These are phyloP conservation scores for Eupithecia insigniata DNA, from an alignment of 2,888 invertebrate genomes.

Conservation along the genomic window DNA sequence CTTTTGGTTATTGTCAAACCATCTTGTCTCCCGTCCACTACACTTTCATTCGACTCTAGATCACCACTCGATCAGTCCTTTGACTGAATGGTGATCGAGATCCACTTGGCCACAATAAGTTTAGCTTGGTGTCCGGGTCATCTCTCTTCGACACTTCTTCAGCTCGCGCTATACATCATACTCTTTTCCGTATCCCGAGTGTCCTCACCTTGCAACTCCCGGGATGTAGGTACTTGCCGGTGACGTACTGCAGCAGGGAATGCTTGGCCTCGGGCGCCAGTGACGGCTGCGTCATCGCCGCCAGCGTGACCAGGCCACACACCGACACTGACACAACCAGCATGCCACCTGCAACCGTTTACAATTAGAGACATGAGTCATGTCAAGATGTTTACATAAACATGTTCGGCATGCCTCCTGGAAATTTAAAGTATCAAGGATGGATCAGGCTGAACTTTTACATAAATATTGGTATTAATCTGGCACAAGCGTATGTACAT, in stretches of 20 bases:
- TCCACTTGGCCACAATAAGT: too few relatives aligned
- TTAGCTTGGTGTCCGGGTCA: too few relatives aligned
- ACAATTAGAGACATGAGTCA: neutral
- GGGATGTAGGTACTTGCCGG: conserved; percentile 94
- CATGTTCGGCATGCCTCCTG: neutral
- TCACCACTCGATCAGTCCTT: too few relatives aligned
- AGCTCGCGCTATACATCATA: too few relatives aligned
- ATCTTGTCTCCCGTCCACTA: too few relatives aligned
- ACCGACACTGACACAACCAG: conserved; percentile 95
- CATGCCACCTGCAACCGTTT: conserved; percentile 88
- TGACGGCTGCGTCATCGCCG: conserved; percentile 95
- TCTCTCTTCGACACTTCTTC: too few relatives aligned
- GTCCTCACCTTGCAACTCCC: conserved; percentile 89
- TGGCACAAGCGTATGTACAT: neutral
- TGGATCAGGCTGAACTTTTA: too few relatives aligned
- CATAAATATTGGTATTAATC: neutral
- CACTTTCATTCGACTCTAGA: too few relatives aligned
- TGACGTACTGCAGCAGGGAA: conserved; percentile 94
- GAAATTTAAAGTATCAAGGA: neutral
- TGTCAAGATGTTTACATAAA: too few relatives aligned
- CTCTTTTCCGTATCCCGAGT: too few relatives aligned
- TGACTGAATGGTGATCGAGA: too few relatives aligned
- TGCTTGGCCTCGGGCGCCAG: conserved; percentile 95
- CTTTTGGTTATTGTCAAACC: too few relatives aligned
- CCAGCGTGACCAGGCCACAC: conserved; percentile 93